Percentiles rank a stretch among this genome's conserved stretches.
These are phyloP conservation scores for Otis tarda DNA, from an alignment of 2,113 vertebrate species.

Conservation along the genomic window DNA sequence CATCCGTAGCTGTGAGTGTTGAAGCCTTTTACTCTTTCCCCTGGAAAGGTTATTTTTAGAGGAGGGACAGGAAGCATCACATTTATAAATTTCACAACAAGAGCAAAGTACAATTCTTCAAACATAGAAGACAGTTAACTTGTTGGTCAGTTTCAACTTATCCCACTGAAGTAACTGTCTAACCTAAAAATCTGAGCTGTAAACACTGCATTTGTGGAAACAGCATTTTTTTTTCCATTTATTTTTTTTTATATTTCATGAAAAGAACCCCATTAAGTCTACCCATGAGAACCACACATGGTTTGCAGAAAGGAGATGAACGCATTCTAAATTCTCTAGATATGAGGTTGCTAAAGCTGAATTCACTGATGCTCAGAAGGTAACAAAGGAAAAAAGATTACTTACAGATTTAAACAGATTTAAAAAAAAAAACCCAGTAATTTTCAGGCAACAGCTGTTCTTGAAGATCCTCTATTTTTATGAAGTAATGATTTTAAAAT, in stretches of 20 bases:
- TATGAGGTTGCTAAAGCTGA: neutral
- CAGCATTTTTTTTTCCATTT: neutral
- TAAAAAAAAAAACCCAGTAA: neutral
- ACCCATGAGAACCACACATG: neutral
- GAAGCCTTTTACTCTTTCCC: neutral
- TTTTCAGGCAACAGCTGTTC: neutral
- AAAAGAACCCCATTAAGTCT: neutral
- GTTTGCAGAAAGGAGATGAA: neutral
- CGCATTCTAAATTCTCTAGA: neutral
- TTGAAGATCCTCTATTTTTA: neutral
- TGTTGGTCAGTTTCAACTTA: neutral
- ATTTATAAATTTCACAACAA: neutral
- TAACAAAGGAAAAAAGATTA: neutral
- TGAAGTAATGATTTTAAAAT: neutral
- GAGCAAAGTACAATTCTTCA: neutral
- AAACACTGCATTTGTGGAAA: neutral
- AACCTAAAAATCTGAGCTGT: neutral
- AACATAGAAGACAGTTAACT: neutral
- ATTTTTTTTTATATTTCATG: neutral
- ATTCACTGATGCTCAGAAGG: neutral
- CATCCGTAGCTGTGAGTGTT: accelerated
- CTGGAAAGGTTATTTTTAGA: neutral
- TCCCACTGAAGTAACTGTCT: neutral
- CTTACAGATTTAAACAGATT: neutral
- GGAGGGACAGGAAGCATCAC: neutral